Conservation (phyloP, 2,797 vertebrate species). For the Cebuella pygmaea region DNA sequence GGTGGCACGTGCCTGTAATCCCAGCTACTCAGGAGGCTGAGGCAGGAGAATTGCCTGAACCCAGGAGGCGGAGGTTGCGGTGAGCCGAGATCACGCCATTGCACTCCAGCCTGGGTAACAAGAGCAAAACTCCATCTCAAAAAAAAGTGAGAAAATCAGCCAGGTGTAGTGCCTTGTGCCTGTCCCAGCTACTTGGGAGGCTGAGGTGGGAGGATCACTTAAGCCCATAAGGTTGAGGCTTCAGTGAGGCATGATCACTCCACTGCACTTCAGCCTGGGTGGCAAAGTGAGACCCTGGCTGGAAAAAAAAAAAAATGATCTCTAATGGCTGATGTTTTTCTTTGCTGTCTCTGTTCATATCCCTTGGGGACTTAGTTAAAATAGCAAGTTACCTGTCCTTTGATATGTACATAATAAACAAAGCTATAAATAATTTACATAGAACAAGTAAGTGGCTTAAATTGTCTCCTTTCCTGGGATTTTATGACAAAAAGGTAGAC, state of each 20-base stretch:
- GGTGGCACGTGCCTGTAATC: no score
- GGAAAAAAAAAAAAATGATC: background rate
- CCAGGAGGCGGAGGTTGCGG: no score
- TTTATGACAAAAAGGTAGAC: background rate
- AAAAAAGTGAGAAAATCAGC: background rate
- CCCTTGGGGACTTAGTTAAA: slow-evolving; percentile 1
- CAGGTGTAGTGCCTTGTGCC: background rate
- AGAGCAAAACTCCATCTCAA: no score
- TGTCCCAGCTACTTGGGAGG: background rate
- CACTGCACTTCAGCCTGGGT: background rate
- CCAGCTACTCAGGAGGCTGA: no score
- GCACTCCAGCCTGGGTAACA: no score
- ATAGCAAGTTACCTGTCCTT: background rate
- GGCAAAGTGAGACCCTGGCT: background rate
- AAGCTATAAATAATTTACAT: slow-evolving; percentile 8
- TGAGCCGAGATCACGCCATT: no score
- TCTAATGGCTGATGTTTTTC: background rate
- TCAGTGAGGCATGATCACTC: background rate
- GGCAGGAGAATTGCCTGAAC: no score
- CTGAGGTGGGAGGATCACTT: background rate
- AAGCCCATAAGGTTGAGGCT: background rate
- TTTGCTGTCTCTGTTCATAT: slow-evolving; percentile 11
- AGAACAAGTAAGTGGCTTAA: background rate
- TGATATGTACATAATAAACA: slow-evolving; percentile 16
- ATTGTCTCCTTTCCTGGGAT: background rate